These are phyloP conservation scores for Parnassius glacialis DNA, from an alignment of 2,888 invertebrate genomes.

Conservation along the genomic window DNA sequence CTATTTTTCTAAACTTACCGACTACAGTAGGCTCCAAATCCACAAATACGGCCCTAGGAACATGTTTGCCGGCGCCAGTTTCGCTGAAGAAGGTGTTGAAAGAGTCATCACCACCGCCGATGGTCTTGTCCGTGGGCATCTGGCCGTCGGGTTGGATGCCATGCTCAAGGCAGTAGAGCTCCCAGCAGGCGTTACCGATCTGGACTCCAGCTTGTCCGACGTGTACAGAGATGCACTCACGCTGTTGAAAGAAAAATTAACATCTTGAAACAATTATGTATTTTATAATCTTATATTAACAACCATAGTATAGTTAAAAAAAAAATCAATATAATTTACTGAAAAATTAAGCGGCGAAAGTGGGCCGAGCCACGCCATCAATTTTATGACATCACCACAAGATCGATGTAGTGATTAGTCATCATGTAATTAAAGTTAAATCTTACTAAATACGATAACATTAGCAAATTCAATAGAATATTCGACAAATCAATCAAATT, in stretches of 20 bases:
- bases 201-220: constrained; percentile 87
- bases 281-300: too few species aligned
- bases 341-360: too few species aligned
- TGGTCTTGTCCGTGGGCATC: constrained; percentile 96
- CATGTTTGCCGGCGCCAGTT: constrained; percentile 97
- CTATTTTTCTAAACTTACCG: constrained; percentile 47
- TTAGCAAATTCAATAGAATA: not conserved
- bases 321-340: too few species aligned
- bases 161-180: constrained; percentile 92
- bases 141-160: constrained; percentile 96
- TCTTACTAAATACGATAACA: too few species aligned
- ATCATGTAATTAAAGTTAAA: not conserved
- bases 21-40: constrained; percentile 98
- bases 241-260: constrained; percentile 57
- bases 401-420: too few species aligned
- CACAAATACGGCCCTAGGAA: constrained; percentile 96
- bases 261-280: too few species aligned
- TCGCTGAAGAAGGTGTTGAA: constrained; percentile 98
- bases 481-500: not conserved
- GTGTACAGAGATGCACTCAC: constrained; percentile 84
- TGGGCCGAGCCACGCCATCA: too few species aligned
- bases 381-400: too few species aligned
- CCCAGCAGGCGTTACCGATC: constrained; percentile 95
- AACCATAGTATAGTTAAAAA: too few species aligned
- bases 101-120: constrained; percentile 95